Evolutionary conservation across 2,888 invertebrate genomes (phyloP).

Genomic region (Calliopum simillimum): DNA sequence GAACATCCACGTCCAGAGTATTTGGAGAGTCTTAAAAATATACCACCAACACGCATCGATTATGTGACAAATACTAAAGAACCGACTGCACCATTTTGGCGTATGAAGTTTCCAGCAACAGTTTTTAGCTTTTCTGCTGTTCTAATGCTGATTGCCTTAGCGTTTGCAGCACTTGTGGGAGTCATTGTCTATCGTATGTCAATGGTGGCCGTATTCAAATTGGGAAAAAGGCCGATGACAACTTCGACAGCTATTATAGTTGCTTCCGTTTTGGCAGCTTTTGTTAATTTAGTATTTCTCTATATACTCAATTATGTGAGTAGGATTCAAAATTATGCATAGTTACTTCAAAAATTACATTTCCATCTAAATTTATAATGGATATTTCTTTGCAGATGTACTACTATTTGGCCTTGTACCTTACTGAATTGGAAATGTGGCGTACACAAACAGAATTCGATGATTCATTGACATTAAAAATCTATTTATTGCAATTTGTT

Average conservation of each 20-base stretch:
- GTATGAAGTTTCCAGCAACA: slow-evolving; percentile 86
- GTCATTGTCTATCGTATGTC: slow-evolving; percentile 94
- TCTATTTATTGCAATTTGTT: slow-evolving; percentile 94
- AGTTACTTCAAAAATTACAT: background rate
- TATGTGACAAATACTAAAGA: slow-evolving; percentile 85
- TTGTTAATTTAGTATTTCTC: slow-evolving; percentile 91
- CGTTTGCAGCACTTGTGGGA: slow-evolving; percentile 89
- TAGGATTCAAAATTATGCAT: slow-evolving; percentile 31
- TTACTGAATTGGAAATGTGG: slow-evolving; percentile 88
- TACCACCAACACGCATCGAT: slow-evolving; percentile 77
- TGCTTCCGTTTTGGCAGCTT: slow-evolving; percentile 91
- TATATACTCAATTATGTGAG: slow-evolving; percentile 86
- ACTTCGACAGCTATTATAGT: slow-evolving; percentile 84
- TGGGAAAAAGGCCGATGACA: slow-evolving; percentile 73
- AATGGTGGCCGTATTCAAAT: slow-evolving; percentile 77
- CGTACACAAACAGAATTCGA: slow-evolving; percentile 96
- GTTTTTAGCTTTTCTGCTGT: slow-evolving; percentile 89
- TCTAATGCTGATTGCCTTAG: slow-evolving; percentile 80
- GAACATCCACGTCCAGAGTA: slow-evolving; percentile 94
- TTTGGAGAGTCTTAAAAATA: slow-evolving; percentile 81
- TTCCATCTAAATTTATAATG: background rate
- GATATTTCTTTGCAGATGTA: slow-evolving; percentile 63
- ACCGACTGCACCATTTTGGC: slow-evolving; percentile 93
- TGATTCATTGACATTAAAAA: slow-evolving; percentile 92
- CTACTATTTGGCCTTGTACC: slow-evolving; percentile 78